Base-by-base conservation (phyloP, 1,140 invertebrate species). In the Bombyx mandarina region DNA sequence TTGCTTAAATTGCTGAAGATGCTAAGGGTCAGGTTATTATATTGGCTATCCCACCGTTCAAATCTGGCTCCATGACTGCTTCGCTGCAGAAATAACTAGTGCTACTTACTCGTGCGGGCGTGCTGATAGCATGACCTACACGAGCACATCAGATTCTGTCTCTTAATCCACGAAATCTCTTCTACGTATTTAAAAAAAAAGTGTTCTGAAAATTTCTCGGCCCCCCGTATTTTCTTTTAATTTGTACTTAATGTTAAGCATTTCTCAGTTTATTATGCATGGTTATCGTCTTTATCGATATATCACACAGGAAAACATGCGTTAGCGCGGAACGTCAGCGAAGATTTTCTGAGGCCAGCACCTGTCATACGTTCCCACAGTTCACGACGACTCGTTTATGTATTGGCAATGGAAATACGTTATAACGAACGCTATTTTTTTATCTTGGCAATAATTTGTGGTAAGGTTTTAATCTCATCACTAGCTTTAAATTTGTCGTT, bases 281-380 rank as follows among this genome's bases (percentile, higher is more conserved):
- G 26, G 26, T 35, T 35, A 35, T 35, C 26, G 26, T 35, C 26
- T 35, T 35, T 35, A 35, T 35, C 26, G 26, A 35, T 35, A 35
- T 35, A 58, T 22, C 44, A 58, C 48, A 50, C 52, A 66, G 65
- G 63, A 67, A 67, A 71, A 67, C 55, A 68, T 43, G 52, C 9
- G 43, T 42, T 44, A 52, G 67, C 59, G 69, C 72, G 75, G 71
- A 65, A 77, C 26, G 75, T 72, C 66, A 68, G 65, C 69, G 63
- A 67, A 66, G 75, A 79, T 81, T 82, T 82, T 72, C 72, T 71
- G 67, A 66, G 68, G 69, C 69, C 45, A 57, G 56, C 79, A 82
- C 79, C 79, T 82, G 79, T 72, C 67, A 59, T 52, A 45, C 42
- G 69, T 79, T 82, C 79, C 77, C 77, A 80, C 77, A 77, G 72